Base-by-base conservation (phyloP, 2,113 vertebrate genomes). In the Alethe castanea region DNA sequence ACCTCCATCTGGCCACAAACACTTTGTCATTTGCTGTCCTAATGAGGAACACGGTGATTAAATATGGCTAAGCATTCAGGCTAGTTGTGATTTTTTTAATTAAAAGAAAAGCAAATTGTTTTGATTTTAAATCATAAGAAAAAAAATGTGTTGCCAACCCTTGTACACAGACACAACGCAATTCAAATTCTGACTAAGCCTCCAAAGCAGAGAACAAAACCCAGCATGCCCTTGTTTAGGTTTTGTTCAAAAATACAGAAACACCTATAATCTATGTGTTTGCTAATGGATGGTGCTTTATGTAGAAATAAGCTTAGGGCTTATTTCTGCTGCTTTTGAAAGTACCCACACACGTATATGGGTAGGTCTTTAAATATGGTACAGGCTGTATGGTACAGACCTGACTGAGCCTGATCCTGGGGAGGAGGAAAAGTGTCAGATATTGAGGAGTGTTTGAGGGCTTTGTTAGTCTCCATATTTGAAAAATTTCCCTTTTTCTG, bases 171-270 rank as follows among this genome's bases (percentile, higher is more conserved):
- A 50, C 2, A 23, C 2, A 67, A 48, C 79, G 61, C 25, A 81
- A 31, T 94, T 50, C 61, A 82, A 83, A 54, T 77, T 88, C 61
- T 88, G 59, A 72, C 78, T 93, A 94, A 95, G 83, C 56, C 57
- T 86, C 78, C 80, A 69, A 95, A 94, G 47, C n/a, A 85, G 33
- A 86, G 69, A 91, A 91, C 29, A 96, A 96, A 96, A 73, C n/a
- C 15, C 86, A 88, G 36, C 25, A 40, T 33, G 38, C 45, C 5
- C 38, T 95, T 33, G 14, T 71, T 94, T 48, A 50, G 22, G 50
- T 94, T 94, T 96, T 86, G 59, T 64, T 94, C 31, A 83, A 77
- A 91, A 89, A 79, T 10, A 71, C 15, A 90, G 36, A 73, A 84
- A 72, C 50, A 86, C 22, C 60, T 91, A 29, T 52, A 72, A 83